phyloP scores from a whole-genome alignment of 1,140 invertebrate species.

The Aphis gossypii region DNA sequence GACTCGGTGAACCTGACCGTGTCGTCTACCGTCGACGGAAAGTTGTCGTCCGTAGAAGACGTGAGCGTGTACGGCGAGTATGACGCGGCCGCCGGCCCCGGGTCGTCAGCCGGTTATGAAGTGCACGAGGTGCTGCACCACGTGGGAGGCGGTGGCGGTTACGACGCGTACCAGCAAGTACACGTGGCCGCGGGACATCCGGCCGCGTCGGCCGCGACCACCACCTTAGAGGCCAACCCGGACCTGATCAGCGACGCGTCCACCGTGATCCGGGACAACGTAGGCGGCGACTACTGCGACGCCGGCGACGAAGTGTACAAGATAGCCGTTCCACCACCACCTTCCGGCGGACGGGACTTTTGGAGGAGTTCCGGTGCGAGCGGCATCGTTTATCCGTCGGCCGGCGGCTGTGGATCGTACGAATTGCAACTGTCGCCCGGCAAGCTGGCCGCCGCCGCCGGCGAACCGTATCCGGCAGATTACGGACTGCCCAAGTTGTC shows the following conservation, averaged over 20 bases:
- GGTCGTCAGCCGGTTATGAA: conserved; percentile 53
- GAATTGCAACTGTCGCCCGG: conserved; percentile 47
- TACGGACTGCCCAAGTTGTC: conserved; percentile 71
- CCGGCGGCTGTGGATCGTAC: background rate
- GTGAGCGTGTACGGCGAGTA: conserved; percentile 65
- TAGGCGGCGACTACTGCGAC: background rate
- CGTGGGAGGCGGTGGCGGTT: conserved; percentile 60
- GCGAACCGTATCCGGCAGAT: conserved; percentile 66
- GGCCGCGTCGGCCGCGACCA: conserved; percentile 65
- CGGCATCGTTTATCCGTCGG: background rate
- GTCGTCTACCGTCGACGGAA: conserved; percentile 60
- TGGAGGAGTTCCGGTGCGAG: conserved; percentile 26
- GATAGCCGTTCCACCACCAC: background rate
- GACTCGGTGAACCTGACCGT: conserved; percentile 47
- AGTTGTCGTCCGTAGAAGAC: conserved; percentile 59
- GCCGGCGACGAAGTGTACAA: conserved; percentile 26
- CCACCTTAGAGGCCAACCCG: conserved; percentile 75
- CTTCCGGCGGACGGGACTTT: background rate
- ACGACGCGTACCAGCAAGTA: conserved; percentile 59
- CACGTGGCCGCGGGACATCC: conserved; percentile 60
- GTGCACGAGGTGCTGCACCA: conserved; percentile 59
- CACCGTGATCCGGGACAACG: conserved; percentile 69
- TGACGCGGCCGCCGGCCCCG: conserved; percentile 64
- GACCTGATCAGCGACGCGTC: conserved; percentile 79
- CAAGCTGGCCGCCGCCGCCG: background rate